Evolutionary conservation across 2,113 vertebrate species (phyloP), one percentile per base, ranked within the genome.

Genomic region (Eublepharis macularius): DNA sequence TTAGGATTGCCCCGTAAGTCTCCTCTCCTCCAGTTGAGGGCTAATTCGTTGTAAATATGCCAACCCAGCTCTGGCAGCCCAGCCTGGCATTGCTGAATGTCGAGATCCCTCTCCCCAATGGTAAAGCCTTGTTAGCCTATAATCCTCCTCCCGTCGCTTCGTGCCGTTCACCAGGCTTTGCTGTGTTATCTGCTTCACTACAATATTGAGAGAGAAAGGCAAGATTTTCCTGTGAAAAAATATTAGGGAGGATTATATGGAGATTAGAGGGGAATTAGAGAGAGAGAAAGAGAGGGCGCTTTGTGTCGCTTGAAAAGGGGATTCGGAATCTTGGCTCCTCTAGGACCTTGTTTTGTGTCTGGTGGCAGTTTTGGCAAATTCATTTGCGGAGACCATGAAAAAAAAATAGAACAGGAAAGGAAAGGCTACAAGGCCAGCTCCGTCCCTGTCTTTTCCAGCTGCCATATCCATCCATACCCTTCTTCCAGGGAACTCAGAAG

Each of bases 231-330:
- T 60, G 87, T 86, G 89, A 86, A 93, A 63, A 88, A 83, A 86
- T 91, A 88, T 94, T 94, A 92, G 86, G 36, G 79, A 86, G 94
- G 93, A 92, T 95, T 95, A 93, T 81, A 6, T 39, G 77, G 85
- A 91, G 89, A 92, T 94, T 94, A 88, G 88, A 70, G 86, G 81
- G 89, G 87, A 87, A 89, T 75, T 43, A 26, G 63, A 76, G 77
- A 76, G 87, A 60, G 90, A 87, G 84, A 81, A 16, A 17, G 80
- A 2, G 32, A 10, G 32, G 2, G 14, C 7, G 24, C 76, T 75
- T 29, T 3, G 34, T 49, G 78, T 82, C 77, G 76, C 81, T 86
- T 51, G 77, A 45, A 36, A 66, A 10, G 68, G 81, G 80, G 29
- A 65, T 66, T 90, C 82, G 47, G 16, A 8, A 83, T 83, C 90